These are phyloP conservation scores for Gymnodraco acuticeps DNA, from an alignment of 2,797 vertebrate species.

Conservation along the genomic window DNA sequence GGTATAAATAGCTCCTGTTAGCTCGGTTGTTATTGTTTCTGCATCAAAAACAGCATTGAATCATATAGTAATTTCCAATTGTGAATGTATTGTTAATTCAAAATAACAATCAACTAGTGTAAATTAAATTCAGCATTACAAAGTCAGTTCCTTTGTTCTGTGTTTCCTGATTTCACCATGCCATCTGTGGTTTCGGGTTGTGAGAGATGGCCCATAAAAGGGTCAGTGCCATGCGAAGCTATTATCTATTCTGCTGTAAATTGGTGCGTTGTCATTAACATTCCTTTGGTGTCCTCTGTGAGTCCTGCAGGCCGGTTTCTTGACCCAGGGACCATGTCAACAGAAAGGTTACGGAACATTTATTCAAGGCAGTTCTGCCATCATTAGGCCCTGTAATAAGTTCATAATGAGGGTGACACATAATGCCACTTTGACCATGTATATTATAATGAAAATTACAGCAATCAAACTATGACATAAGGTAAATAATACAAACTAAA, in stretches of 20 bases:
- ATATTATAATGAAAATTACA: too few species aligned
- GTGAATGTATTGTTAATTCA: not conserved
- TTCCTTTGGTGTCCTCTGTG: not conserved
- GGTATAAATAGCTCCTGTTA: too few species aligned
- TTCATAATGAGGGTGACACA: too few species aligned
- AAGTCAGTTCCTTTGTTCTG: not conserved
- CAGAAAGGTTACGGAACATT: not conserved
- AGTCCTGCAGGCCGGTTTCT: not conserved
- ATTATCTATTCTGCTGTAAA: not conserved
- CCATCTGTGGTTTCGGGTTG: not conserved
- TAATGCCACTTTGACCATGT: too few species aligned
- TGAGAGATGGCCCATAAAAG: not conserved
- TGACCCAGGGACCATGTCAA: not conserved
- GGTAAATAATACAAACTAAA: too few species aligned
- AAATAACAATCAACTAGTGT: not conserved
- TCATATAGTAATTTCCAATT: not conserved
- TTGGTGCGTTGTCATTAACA: not conserved
- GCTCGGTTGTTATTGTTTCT: too few species aligned
- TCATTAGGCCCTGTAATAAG: too few species aligned
- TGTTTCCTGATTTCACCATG: not conserved
- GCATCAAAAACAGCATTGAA: too few species aligned
- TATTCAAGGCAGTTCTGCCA: not conserved
- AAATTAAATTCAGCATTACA: too few species aligned
- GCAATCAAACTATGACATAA: too few species aligned
- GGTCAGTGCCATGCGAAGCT: too few species aligned